A percentile compares a stretch with the other conserved stretches of the same genome.
phyloP scores from a whole-genome alignment of 2,797 vertebrate genomes.

The Valencia hispanica region DNA sequence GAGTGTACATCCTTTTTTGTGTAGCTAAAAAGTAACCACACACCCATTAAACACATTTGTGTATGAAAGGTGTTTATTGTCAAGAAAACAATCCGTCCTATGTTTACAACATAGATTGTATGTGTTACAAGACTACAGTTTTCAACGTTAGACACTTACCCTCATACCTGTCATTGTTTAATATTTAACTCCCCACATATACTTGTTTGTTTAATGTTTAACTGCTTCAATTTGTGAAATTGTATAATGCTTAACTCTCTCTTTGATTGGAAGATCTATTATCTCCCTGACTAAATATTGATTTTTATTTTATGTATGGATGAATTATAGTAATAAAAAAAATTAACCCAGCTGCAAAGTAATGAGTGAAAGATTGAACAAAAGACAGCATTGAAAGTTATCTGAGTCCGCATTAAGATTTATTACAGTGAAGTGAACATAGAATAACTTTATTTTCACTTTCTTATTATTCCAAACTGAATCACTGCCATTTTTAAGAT shows the following conservation, averaged over 20 bases:
- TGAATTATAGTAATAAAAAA: not conserved
- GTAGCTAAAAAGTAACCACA: not conserved
- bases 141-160: not conserved
- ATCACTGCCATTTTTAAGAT: not conserved
- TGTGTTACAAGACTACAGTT: not conserved
- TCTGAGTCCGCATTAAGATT: not conserved
- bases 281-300: not conserved
- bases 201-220: not conserved
- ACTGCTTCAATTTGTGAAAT: too few species aligned
- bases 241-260: not conserved
- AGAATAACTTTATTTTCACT: not conserved
- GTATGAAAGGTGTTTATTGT: not conserved
- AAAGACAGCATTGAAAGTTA: not conserved
- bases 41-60: not conserved
- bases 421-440: not conserved
- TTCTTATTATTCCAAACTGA: not conserved
- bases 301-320: not conserved
- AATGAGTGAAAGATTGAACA: not conserved
- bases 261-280: not conserved
- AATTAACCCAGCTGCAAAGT: not conserved
- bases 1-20: not conserved
- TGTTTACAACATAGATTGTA: not conserved
- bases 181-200: not conserved
- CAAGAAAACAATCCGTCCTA: not conserved
- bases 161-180: not conserved